Evolutionary conservation across 2,113 vertebrate species (phyloP), one percentile per base, ranked within the genome.

Genomic region (Dolichallabes microphthalmus): DNA sequence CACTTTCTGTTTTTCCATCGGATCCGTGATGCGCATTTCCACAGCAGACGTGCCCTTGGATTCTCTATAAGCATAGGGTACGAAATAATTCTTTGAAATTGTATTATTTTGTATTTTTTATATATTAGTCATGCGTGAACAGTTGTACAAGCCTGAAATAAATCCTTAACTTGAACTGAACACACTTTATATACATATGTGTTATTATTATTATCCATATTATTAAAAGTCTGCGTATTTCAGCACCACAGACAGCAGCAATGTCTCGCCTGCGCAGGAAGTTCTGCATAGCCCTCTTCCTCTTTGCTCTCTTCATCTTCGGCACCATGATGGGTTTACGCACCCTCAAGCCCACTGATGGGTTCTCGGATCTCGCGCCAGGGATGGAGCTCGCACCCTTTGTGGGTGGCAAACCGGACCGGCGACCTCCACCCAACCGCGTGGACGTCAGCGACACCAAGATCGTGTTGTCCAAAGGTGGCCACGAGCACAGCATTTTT

Each of bases 321-420:
- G 96, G 96, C 27, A 96, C 96, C 27, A 96, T 97, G 92, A 96
- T 97, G 96, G 96, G 95, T 22, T 92, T 97, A 86, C 90, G 96
- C 89, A 96, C 96, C 68, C 93, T 97, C 69, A 97, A 96, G 52
- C 95, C 95, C 63, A 95, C 95, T 27, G 96, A 96, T 74, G 96
- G 96, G 55, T 95, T 96, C 87, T 96, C 95, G 6, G 96, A 95
- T 82, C 90, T 95, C 66, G 95, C 95, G 13, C 96, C 95, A 0
- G 96, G 95, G 0, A 93, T 95, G 89, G 95, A 95, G 22, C 87
- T 92, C 30, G 91, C 90, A 82, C 93, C 94, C 77, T 82, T 92
- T 13, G 88, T 88, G 39, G 93, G 89, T 32, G 93, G 93, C 73
- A 90, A 92, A 32, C 80, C 89, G 17, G 93, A 95, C 55, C 86